These are phyloP conservation scores for Ursus arctos DNA, from an alignment of 2,113 vertebrate genomes.

Conservation along the genomic window DNA sequence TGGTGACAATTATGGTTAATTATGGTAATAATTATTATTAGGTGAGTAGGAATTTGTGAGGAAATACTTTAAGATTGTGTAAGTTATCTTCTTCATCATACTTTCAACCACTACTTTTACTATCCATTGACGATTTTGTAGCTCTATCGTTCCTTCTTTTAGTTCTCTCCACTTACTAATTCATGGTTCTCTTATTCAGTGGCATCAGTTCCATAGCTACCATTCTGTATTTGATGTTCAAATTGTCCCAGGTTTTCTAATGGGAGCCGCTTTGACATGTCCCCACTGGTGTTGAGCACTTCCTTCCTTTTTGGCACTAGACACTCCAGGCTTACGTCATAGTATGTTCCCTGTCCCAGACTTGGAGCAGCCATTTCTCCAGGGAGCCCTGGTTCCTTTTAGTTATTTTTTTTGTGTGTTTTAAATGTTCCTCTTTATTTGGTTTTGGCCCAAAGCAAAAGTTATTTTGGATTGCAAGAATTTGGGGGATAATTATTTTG, in stretches of 20 bases:
- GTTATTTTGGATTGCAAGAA: constrained; percentile 15
- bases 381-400: neutral
- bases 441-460: neutral
- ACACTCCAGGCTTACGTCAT: neutral
- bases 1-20: neutral
- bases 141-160: neutral
- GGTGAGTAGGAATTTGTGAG: neutral
- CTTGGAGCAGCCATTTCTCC: neutral
- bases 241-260: neutral
- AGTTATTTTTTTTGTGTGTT: neutral
- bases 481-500: neutral
- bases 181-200: neutral
- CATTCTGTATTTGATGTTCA: neutral
- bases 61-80: neutral
- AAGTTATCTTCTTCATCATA: neutral
- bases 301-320: neutral
- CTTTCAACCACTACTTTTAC: neutral
- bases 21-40: neutral
- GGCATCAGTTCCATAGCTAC: neutral
- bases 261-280: neutral
- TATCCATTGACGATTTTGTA: neutral
- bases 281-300: neutral
- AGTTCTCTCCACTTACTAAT: neutral
- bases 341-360: neutral
- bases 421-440: constrained; percentile 4